Evolutionary conservation across 2,888 invertebrate species (phyloP), one percentile per base, ranked within the genome.

Genomic region (Acleris literana): DNA sequence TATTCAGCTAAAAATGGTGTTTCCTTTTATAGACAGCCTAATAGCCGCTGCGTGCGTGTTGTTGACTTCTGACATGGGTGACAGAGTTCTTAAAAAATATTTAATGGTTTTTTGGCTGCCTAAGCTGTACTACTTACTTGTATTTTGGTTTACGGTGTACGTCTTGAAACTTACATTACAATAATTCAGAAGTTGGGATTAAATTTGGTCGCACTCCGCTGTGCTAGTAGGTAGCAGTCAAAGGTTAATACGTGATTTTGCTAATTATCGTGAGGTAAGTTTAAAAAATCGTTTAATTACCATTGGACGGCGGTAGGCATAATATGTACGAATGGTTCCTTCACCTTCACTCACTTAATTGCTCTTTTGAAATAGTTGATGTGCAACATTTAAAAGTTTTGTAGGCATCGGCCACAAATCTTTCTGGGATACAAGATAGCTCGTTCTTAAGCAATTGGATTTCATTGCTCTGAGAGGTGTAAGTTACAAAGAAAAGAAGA

Each of bases 221-320:
- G 33, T 33, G 33, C 33, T 33, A 9, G 33, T 33, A 33, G 13
- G 39, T 39, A 55, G 51, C 44, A 51, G 84, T 81, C 83, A 84
- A 77, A 84, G 85, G 84, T 85, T 80, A 83, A 73, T 78, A 81
- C 83, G 85, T 83, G 84, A 80, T 76, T 75, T 69, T 58, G 74
- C 71, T 83, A 83, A 86, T 83, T 82, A 84, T 76, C 77, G 62
- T 69, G 17, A 70, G 74, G 72, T 70, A 72, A 70, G 71, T 73
- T 74, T 72, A 63, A 70, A 73, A 78, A 75, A 68, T 70, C 69
- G 70, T 76, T 69, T 72, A 73, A 76, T 77, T 70, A 67, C 56
- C 52, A 53, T 62, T 11, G 46, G 20, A 43, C 56, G 44, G 22
- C 51, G 44, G 22, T 49, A 22, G 18, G 43, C 44, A 55, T 43